Conservation (phyloP, 2,113 vertebrate genomes). For the Oceanites oceanicus region DNA sequence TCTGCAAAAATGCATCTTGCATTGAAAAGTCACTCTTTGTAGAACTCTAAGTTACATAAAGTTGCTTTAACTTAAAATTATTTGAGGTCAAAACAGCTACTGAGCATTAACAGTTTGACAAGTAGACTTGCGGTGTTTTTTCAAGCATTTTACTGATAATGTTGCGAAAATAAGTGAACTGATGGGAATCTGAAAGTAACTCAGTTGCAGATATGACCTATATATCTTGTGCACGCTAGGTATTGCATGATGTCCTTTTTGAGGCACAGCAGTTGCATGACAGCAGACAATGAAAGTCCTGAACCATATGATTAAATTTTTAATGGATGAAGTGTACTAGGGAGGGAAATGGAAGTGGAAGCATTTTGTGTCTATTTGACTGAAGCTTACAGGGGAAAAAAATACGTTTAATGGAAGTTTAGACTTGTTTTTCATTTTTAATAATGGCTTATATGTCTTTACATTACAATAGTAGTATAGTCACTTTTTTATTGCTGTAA, state of each 20-base stretch:
- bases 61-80: background rate
- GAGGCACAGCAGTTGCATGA: slow-evolving; percentile 64
- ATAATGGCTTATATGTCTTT: background rate
- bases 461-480: background rate
- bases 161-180: background rate
- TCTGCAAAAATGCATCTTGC: background rate
- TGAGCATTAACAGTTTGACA: background rate
- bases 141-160: background rate
- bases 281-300: slow-evolving; percentile 75
- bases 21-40: background rate
- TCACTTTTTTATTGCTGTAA: background rate
- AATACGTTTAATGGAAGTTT: background rate
- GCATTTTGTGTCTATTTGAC: background rate
- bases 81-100: background rate
- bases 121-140: background rate
- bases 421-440: background rate
- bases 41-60: background rate
- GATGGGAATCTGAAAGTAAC: background rate
- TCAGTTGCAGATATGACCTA: slow-evolving; percentile 1
- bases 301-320: slow-evolving; percentile 79
- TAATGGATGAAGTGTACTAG: slow-evolving; percentile 55
- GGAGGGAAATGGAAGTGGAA: background rate
- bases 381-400: background rate
- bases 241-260: background rate
- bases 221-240: background rate